Base-by-base conservation (phyloP, 2,888 invertebrate species). In the Keiferia lycopersicella region DNA sequence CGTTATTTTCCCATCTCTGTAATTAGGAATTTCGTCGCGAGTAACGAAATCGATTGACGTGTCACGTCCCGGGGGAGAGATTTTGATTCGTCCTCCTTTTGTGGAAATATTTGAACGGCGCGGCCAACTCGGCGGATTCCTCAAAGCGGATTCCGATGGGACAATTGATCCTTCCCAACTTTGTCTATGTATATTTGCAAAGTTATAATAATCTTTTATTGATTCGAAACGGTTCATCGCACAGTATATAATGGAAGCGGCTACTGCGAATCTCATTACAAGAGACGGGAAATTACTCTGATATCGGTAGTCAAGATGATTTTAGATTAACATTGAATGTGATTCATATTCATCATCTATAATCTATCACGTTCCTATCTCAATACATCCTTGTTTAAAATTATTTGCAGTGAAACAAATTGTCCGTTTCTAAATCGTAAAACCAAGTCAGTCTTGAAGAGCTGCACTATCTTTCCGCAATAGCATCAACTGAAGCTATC, bases 1-100 rank as follows among this genome's bases (percentile, higher is more conserved):
- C 73, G 75, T 81, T 82, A 82, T 83, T 80, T 82, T 81, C 75
- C 67, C 78, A 77, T 80, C 76, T 77, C 68, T 69, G 76, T 83
- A 81, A 84, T 85, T 84, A 82, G 73, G 73, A 78, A 77, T 79
- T 79, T 79, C 71, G 68, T 76, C 72, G 75, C 68, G 72, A 74
- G 74, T 78, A 75, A 80, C 71, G 71, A 73, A 78, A 76, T 78
- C 68, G 76, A 74, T 76, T 71, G 69, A 75, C 68, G 72, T 79
- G 74, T 76, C 73, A 75, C 69, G 68, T 72, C 76, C 71, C 73
- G 65, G 61, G 72, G 69, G 72, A 75, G 69, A 63, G 67, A 67
- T 68, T 76, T 72, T 69, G 69, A 73, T 71, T 72, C 68, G 65
- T 65, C 65, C 62, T 67, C 69, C 71, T 71, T 73, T 74, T 71